Evolutionary conservation across 1,140 invertebrate species (phyloP).

Genomic region (Drosophila lacertosa): DNA sequence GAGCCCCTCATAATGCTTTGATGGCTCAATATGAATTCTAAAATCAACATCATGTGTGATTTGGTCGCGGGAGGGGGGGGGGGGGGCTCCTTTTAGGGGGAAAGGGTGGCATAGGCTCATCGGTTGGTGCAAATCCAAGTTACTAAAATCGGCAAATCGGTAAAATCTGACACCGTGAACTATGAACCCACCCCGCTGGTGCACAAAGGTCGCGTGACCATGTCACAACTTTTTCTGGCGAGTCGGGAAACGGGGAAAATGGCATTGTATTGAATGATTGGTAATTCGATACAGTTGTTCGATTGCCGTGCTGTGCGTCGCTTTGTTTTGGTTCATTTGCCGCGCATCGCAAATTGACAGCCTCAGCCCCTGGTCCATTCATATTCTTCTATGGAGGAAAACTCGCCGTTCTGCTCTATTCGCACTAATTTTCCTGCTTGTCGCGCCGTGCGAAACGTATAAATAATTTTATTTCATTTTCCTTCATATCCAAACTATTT

Average conservation of each 20-base stretch:
- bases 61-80: neutral
- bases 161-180: conserved; percentile 53
- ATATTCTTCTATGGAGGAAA: neutral
- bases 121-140: conserved; percentile 20
- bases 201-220: conserved; percentile 59
- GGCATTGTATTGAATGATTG: conserved; percentile 71
- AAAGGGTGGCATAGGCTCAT: no score
- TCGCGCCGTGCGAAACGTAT: conserved; percentile 77
- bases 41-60: conserved; percentile 13
- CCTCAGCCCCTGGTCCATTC: conserved; percentile 13
- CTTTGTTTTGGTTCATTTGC: conserved; percentile 77
- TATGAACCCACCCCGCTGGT: conserved; percentile 29
- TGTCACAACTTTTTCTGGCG: conserved; percentile 49
- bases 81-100: neutral
- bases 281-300: conserved; percentile 82
- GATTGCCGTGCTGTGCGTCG: conserved; percentile 46
- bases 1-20: conserved; percentile 57
- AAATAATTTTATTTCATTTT: conserved; percentile 76
- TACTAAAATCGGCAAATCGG: conserved; percentile 34
- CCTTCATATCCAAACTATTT: conserved; percentile 76
- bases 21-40: conserved; percentile 56
- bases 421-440: conserved; percentile 79
- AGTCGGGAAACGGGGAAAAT: neutral
- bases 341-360: conserved; percentile 75
- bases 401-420: conserved; percentile 40